Evolutionary conservation across 2,888 invertebrate genomes (phyloP), one percentile per base, ranked within the genome.

Genomic region (Drosophila niveifrons): DNA sequence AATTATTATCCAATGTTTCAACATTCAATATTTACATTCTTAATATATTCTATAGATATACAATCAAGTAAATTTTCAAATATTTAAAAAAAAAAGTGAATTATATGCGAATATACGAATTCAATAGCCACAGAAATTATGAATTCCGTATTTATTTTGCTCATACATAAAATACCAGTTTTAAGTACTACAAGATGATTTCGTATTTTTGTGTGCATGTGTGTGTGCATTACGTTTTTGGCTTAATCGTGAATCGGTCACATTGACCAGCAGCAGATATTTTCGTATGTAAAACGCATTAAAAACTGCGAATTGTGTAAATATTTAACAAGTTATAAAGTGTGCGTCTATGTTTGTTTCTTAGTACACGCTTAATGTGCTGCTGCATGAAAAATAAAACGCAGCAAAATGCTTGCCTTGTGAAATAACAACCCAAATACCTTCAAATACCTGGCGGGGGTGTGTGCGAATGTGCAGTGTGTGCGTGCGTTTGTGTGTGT

Each of bases 221-320:
- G 0, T 28, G 23, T 23, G 23, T 41, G 67, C 31, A 67, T 72
- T 23, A 23, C 6, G 23, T 23, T 23, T 75, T 53, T 15, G 39
- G 23, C 44, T 13, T 17, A 64, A 28, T 6, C 7, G n/a, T 17
- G 10, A 18, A 58, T n/a, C 64, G 75, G 75, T 76, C 75, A 75
- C 68, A 72, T 62, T 56, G 63, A 50, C 57, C 65, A 76, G 55
- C 73, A 76, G 77, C 75, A 76, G 51, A 76, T 76, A 76, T 76
- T 76, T 80, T 80, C 73, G 67, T 72, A 78, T 64, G 69, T 85
- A 82, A 83, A 83, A 83, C 83, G 83, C 83, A 83, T 81, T 78
- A 83, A 79, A 79, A 72, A 55, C 66, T 57, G 56, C 57, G 48
- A 66, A 59, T 62, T 78, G 78, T 75, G 72, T 75, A 78, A 72